Percentiles rank a stretch among this genome's conserved stretches.
phyloP scores from a whole-genome alignment of 2,888 invertebrate species.

The Carpatolechia fugitivella region DNA sequence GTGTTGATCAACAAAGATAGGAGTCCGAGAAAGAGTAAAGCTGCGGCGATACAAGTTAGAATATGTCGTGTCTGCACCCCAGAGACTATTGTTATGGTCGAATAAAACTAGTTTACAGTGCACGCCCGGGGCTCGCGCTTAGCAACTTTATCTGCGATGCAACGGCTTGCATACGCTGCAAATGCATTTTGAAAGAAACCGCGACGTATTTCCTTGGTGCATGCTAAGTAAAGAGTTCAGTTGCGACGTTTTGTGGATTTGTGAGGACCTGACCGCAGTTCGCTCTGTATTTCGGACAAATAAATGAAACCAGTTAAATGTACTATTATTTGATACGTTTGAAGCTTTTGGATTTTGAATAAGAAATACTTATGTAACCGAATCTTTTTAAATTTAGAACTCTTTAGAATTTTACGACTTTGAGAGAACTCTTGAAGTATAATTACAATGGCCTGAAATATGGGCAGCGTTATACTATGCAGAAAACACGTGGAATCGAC shows the following conservation, averaged over 20 bases:
- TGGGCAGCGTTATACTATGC: too few relatives aligned
- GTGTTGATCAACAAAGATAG: background rate
- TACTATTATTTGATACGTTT: background rate
- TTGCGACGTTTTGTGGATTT: constrained; percentile 27
- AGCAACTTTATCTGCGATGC: constrained; percentile 49
- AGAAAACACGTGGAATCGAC: too few relatives aligned
- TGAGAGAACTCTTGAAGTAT: too few relatives aligned
- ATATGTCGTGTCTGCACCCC: constrained; percentile 31
- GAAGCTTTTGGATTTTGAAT: too few relatives aligned
- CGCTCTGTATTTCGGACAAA: background rate
- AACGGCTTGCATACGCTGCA: constrained; percentile 29
- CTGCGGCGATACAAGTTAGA: constrained; percentile 37
- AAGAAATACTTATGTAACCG: too few relatives aligned
- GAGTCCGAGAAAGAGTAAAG: constrained; percentile 31
- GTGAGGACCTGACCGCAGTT: background rate
- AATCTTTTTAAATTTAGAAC: too few relatives aligned
- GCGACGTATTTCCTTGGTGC: constrained; percentile 39
- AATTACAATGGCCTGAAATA: too few relatives aligned
- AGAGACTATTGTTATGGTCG: constrained; percentile 51
- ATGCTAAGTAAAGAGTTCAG: constrained; percentile 36
- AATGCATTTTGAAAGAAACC: constrained; percentile 38
- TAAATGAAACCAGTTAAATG: background rate
- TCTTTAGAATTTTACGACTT: too few relatives aligned
- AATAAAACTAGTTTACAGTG: constrained; percentile 61
- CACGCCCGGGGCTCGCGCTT: constrained; percentile 45